Percentiles rank a stretch among this genome's conserved stretches.
phyloP scores from a whole-genome alignment of 2,888 invertebrate genomes.

The Mantis religiosa region DNA sequence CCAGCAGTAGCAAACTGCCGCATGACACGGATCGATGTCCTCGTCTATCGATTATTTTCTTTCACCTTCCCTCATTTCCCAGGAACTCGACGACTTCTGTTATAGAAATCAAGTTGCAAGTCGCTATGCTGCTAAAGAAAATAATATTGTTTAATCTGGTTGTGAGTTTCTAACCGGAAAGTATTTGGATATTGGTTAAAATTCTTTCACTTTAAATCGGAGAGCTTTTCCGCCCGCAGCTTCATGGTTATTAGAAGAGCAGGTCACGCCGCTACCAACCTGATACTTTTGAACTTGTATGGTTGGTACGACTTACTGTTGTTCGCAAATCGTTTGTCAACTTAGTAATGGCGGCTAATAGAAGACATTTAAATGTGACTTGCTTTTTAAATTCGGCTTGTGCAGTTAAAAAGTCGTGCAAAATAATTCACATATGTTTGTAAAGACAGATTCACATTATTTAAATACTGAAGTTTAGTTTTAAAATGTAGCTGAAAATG shows the following conservation, averaged over 20 bases:
- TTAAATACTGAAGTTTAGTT: too few species aligned
- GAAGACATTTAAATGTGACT: not conserved
- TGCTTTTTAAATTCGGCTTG: too few species aligned
- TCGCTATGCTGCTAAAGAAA: not conserved
- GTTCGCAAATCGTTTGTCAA: not conserved
- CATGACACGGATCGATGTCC: conserved; percentile 11
- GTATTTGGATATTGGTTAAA: not conserved
- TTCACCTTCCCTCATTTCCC: not conserved
- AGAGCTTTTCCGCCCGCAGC: not conserved
- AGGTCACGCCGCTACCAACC: not conserved
- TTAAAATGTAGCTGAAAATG: too few species aligned
- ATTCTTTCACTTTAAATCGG: not conserved
- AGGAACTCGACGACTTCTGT: not conserved
- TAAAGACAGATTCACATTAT: too few species aligned
- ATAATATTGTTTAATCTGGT: not conserved
- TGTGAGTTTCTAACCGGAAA: not conserved
- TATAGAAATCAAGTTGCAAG: not conserved
- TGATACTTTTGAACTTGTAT: not conserved
- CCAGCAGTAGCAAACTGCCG: conserved; percentile 5
- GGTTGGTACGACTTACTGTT: not conserved
- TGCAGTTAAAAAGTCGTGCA: too few species aligned
- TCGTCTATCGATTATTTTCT: conserved; percentile 11
- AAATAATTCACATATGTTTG: too few species aligned
- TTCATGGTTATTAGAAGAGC: not conserved
- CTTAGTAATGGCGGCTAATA: not conserved